Conservation (phyloP, 2,113 vertebrate species). For the western clawed frog (Xenopus tropicalis) region UCB_Xtro_10.0 CM004447.2:149330001-149330500, state of each 20-base stretch:
- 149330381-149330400: too few relatives aligned
- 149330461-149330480: too few relatives aligned
- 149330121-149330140: conserved; percentile 47
- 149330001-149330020: too few relatives aligned
- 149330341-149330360: not conserved
- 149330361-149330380: too few relatives aligned
- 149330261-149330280: conserved; percentile 26
- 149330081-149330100: conserved; percentile 43
- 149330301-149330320: not conserved
- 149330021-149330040: too few relatives aligned
- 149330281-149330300: not conserved
- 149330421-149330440: too few relatives aligned
- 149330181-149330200: conserved; percentile 67
- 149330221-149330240: conserved; percentile 56
- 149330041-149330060: not conserved
- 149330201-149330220: conserved; percentile 68
- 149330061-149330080: conserved; percentile 31
- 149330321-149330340: not conserved
- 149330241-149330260: conserved; percentile 30
- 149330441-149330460: too few relatives aligned
- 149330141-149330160: conserved; percentile 47
- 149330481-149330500: too few relatives aligned
- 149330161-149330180: conserved; percentile 62
- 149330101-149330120: conserved; percentile 9
- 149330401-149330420: too few relatives aligned